These are phyloP conservation scores for Ypsolopha sequella DNA, from an alignment of 2,888 invertebrate genomes.

Conservation along the genomic window DNA sequence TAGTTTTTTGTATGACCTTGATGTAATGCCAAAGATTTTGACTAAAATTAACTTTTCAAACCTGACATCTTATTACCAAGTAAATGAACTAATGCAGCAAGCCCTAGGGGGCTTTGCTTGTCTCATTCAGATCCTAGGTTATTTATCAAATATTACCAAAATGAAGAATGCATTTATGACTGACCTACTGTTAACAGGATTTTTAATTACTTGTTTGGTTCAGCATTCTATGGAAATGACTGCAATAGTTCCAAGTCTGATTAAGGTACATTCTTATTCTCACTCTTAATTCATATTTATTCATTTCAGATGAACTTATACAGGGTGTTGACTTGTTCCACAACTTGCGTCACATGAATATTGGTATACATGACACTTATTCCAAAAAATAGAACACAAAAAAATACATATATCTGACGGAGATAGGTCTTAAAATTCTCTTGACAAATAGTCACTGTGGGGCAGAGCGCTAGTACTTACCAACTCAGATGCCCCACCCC, in stretches of 20 bases:
- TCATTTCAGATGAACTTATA: no score
- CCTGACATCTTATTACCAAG: conserved; percentile 26
- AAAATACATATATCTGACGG: no score
- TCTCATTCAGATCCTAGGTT: conserved; percentile 51
- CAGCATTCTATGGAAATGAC: conserved; percentile 27
- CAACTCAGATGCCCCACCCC: no score
- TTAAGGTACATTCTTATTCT: conserved; percentile 54
- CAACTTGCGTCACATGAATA: no score
- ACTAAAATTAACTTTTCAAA: conserved; percentile 17
- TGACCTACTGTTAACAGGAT: conserved; percentile 51
- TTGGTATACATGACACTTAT: no score
- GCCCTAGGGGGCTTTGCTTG: conserved; percentile 45
- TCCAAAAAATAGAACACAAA: no score
- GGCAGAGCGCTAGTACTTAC: no score
- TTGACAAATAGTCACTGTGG: no score
- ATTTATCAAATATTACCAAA: conserved; percentile 44
- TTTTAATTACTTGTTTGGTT: conserved; percentile 36
- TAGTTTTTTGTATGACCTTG: conserved; percentile 22
- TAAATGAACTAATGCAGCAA: conserved; percentile 41
- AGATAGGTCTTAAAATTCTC: no score
- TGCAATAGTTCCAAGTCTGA: conserved; percentile 31
- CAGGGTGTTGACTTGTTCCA: no score
- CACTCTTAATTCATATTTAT: no score
- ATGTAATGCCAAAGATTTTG: conserved; percentile 30
- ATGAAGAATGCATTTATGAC: conserved; percentile 40